Conservation (phyloP, 1,140 invertebrate genomes). For the Drosophila setifemur region DNA sequence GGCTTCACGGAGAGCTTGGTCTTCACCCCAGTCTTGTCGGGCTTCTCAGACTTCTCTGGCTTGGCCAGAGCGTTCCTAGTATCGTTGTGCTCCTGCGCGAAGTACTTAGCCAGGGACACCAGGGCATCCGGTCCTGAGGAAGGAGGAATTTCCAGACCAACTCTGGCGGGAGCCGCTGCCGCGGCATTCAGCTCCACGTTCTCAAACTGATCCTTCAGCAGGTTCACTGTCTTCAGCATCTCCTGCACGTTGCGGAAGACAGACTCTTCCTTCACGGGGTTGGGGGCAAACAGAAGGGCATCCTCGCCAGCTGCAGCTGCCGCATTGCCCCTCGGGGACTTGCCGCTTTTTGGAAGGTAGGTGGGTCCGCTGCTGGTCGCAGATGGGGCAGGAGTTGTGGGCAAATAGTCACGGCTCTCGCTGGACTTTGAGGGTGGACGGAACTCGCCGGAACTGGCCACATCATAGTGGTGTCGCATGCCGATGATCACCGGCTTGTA, state of each 20-base stretch:
- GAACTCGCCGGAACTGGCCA: conserved; percentile 59
- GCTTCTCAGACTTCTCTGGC: conserved; percentile 43
- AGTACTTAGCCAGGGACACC: conserved; percentile 90
- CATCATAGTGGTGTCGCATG: conserved; percentile 72
- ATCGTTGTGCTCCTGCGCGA: conserved; percentile 87
- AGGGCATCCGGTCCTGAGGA: conserved; percentile 89
- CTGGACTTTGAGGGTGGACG: conserved; percentile 29
- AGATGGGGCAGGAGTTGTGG: conserved; percentile 57
- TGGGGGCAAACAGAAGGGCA: conserved; percentile 63
- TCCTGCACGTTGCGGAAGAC: conserved; percentile 82
- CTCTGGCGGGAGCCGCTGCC: conserved; percentile 77
- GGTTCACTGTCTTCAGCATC: conserved; percentile 82
- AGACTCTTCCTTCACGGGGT: conserved; percentile 59
- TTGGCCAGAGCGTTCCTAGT: conserved; percentile 67
- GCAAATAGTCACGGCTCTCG: conserved; percentile 59
- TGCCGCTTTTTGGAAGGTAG: conserved; percentile 66
- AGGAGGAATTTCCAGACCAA: conserved; percentile 86
- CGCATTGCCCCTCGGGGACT: conserved; percentile 41
- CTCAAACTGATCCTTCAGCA: conserved; percentile 71
- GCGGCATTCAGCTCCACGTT: conserved; percentile 57
- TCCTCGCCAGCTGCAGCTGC: conserved; percentile 56
- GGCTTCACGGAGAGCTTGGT: conserved; percentile 53
- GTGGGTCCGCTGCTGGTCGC: conserved; percentile 71
- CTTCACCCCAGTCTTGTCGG: conserved; percentile 37
- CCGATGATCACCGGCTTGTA: conserved; percentile 67